phyloP scores from a whole-genome alignment of 2,888 invertebrate species.

The Conomelus anceps region DNA sequence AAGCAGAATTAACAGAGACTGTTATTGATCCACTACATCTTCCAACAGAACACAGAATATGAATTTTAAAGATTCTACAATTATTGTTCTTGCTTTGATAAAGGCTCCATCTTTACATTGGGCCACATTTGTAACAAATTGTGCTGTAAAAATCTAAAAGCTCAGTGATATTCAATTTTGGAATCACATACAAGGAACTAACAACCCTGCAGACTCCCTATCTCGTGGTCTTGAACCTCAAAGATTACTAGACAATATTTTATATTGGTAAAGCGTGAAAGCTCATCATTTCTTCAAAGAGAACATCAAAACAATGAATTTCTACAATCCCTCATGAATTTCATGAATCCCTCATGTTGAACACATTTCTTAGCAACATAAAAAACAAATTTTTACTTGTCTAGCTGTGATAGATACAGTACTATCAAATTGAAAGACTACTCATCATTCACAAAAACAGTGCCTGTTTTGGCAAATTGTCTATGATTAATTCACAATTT shows the following conservation, averaged over 20 bases:
- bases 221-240: background rate
- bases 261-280: slow-evolving; percentile 3
- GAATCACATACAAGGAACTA: slow-evolving; percentile 3
- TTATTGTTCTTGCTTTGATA: slow-evolving; percentile 10
- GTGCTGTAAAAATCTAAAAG: slow-evolving; percentile 9
- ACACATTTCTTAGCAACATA: background rate
- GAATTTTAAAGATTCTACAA: background rate
- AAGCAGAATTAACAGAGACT: background rate
- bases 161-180: background rate
- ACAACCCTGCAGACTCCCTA: too few relatives aligned
- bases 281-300: background rate
- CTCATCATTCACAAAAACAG: background rate
- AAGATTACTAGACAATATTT: background rate
- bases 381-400: background rate
- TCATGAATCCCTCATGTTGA: background rate
- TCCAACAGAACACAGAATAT: background rate
- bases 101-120: background rate
- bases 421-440: background rate
- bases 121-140: slow-evolving; percentile 18
- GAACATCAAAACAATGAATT: background rate
- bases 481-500: background rate
- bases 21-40: background rate
- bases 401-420: background rate
- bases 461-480: background rate
- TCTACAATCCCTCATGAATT: background rate